A percentile compares a stretch with the other conserved stretches of the same genome.
These are phyloP conservation scores for Panurus biarmicus DNA, from an alignment of 2,113 vertebrate genomes.

Conservation along the genomic window DNA sequence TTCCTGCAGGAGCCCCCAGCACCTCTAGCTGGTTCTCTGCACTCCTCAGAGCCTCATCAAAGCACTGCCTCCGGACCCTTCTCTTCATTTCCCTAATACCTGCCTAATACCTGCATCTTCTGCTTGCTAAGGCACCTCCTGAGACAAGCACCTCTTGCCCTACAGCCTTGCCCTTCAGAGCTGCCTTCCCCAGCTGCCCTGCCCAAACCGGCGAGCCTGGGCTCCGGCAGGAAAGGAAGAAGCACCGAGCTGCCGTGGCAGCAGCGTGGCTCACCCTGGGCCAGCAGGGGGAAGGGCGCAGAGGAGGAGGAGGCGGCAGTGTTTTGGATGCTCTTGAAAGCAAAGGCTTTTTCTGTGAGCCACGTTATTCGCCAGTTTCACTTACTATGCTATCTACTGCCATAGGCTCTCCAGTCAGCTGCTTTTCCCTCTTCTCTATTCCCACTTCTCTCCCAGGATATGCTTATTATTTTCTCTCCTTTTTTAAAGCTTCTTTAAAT, in stretches of 20 bases:
- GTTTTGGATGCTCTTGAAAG: neutral
- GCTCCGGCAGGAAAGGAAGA: neutral
- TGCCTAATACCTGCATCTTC: slow-evolving; percentile 16
- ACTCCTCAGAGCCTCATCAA: slow-evolving; percentile 40
- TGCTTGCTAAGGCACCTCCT: slow-evolving; percentile 37
- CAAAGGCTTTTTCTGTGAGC: neutral
- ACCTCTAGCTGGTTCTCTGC: neutral
- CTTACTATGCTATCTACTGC: neutral
- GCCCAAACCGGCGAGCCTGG: neutral
- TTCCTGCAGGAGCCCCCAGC: neutral
- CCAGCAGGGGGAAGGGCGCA: neutral
- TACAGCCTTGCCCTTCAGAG: neutral
- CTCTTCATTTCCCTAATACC: slow-evolving; percentile 46
- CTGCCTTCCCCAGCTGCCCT: neutral
- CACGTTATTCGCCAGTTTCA: neutral
- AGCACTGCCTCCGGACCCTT: slow-evolving; percentile 6
- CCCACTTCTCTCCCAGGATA: neutral
- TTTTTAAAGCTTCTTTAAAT: slow-evolving; percentile 15
- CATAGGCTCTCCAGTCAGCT: neutral
- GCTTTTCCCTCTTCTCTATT: neutral
- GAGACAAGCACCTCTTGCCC: neutral
- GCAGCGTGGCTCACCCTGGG: neutral
- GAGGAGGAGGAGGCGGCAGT: neutral
- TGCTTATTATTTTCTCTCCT: neutral
- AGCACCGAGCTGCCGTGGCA: neutral